Base-by-base conservation (phyloP, 2,113 vertebrate species). In the Limnothrissa miodon region DNA sequence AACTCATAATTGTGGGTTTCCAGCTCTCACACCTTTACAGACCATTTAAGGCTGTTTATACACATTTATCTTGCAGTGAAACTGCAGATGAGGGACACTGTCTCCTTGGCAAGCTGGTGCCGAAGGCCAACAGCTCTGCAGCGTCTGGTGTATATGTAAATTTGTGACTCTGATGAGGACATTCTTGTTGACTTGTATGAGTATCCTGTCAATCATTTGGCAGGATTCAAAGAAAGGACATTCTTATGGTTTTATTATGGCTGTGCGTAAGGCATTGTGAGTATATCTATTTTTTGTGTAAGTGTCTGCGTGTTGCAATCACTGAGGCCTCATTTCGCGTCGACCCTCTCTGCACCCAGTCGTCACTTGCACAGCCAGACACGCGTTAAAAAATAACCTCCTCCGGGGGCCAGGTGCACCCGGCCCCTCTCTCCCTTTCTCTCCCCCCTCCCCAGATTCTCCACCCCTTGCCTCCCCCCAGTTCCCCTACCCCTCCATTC, bases 351-450 rank as follows among this genome's bases (percentile, higher is more conserved):
- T 66, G 59, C 59, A 29, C 25, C 25, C 25, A 29, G 59, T 66
- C 59, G 59, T 66, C 59, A 66, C 29, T 66, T 66, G 33, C 25
- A 66, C 25, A 29, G 59, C 59, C 59, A 66, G 25, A 66, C 59
- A 9, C 59, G 13, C 59, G 59, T 66, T 66, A 33, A 66, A 66
- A 66, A 66, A 66, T 33, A 66, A 66, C 59, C 11, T 36, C 53
- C 44, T 56, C n/a, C n/a, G 13, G 23, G n/a, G 48, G 56, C 53
- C 78, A 84, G 83, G 83, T 86, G 80, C 83, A 74, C 62, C 51
- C 53, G 56, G 51, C 78, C 81, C 83, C 83, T 82, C 78, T 46
- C n/a, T 39, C 70, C 45, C 25, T 36, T 11, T 29, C 7, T 33
- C 59, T 29, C 59, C 59, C 15, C 66, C 9, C n/a, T 0, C 66